phyloP scores from a whole-genome alignment of 1,140 invertebrate genomes.

The Zaprionus capensis region DNA sequence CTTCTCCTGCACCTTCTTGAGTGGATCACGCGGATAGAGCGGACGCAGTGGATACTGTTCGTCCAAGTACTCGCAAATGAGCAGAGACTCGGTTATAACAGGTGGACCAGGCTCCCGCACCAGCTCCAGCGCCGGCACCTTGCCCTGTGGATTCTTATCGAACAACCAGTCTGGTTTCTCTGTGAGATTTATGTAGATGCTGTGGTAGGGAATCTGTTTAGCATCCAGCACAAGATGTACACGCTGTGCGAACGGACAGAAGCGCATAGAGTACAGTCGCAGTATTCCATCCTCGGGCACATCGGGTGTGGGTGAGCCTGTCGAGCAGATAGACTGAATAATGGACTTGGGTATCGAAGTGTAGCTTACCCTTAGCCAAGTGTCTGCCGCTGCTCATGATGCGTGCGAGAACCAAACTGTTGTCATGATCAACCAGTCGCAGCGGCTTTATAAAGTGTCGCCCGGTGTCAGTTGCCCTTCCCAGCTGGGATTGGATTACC shows the following conservation, averaged over 20 bases:
- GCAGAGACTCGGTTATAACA: conserved; percentile 91
- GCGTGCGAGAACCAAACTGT: conserved; percentile 58
- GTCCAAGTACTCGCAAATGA: conserved; percentile 94
- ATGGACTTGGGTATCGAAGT: not conserved
- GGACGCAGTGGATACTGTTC: conserved; percentile 89
- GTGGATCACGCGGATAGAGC: conserved; percentile 89
- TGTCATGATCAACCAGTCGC: conserved; percentile 13
- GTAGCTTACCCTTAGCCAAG: conserved; percentile 62
- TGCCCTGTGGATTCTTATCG: conserved; percentile 88
- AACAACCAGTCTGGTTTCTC: conserved; percentile 93
- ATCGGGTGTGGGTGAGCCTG: conserved; percentile 88
- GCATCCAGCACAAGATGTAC: conserved; percentile 92
- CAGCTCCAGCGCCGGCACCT: conserved; percentile 93
- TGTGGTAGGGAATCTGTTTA: conserved; percentile 94
- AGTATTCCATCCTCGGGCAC: conserved; percentile 87
- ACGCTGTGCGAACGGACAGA: conserved; percentile 95
- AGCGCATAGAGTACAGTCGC: conserved; percentile 94
- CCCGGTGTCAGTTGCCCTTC: conserved; percentile 44
- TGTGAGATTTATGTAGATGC: conserved; percentile 93
- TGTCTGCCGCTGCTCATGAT: conserved; percentile 76
- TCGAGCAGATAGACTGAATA: not conserved
- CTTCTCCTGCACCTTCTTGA: conserved; percentile 91
- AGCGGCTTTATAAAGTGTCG: conserved; percentile 50
- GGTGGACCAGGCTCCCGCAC: conserved; percentile 86
- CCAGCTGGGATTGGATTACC: conserved; percentile 42